These are phyloP conservation scores for Brevipalpus yothersi DNA, from an alignment of 1,140 invertebrate species.

Conservation along the genomic window DNA sequence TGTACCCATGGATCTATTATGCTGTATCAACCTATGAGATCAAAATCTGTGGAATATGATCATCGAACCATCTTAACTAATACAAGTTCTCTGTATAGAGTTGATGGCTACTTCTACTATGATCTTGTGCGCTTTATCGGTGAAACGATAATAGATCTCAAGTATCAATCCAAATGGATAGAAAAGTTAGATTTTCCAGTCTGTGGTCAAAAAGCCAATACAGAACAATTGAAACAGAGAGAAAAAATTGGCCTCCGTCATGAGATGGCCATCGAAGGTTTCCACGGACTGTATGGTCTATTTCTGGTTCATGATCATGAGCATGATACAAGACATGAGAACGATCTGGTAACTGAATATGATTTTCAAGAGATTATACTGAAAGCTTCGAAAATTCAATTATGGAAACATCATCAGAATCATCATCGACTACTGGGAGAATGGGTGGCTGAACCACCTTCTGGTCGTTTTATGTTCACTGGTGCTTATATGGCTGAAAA, in stretches of 20 bases:
- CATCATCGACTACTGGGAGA: slow-evolving; percentile 20
- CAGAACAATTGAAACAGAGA: slow-evolving; percentile 3
- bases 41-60: slow-evolving; percentile 3
- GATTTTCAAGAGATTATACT: slow-evolving; percentile 45
- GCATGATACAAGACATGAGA: no score
- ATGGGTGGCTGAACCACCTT: slow-evolving; percentile 35
- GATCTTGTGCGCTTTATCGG: slow-evolving; percentile 9
- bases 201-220: slow-evolving; percentile 2
- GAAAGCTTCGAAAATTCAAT: slow-evolving; percentile 32
- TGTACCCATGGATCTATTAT: slow-evolving; percentile 1
- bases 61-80: background rate
- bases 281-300: slow-evolving; percentile 32
- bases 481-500: background rate
- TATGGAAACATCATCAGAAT: slow-evolving; percentile 19
- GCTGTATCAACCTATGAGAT: slow-evolving; percentile 4
- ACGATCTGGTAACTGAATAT: slow-evolving; percentile 19
- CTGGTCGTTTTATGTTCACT: slow-evolving; percentile 3
- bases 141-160: slow-evolving; percentile 2
- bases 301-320: slow-evolving; percentile 20
- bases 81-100: slow-evolving; percentile 1
- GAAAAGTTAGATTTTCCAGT: slow-evolving; percentile 5
- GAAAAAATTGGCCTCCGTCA: slow-evolving; percentile 1
- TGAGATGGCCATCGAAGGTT: background rate
- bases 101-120: slow-evolving; percentile 13
- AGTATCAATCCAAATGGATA: background rate